Percentiles rank a stretch among this genome's conserved stretches.
phyloP scores from a whole-genome alignment of 2,888 invertebrate genomes.

The Cloeon dipterum region DNA sequence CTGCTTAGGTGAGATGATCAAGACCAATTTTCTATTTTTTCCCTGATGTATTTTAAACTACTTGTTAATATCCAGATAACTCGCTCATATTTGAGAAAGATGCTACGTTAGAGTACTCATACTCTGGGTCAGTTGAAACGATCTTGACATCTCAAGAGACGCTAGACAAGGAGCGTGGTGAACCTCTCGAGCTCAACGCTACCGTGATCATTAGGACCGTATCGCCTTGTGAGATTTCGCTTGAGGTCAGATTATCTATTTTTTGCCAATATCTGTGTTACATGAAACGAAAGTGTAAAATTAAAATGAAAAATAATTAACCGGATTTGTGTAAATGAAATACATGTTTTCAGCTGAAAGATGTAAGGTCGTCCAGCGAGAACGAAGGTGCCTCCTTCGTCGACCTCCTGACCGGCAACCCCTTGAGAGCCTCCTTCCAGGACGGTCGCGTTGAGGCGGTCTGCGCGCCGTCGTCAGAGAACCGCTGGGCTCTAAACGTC shows the following conservation, averaged over 20 bases:
- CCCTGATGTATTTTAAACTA: too few species aligned
- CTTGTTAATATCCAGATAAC: too few species aligned
- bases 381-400: too few species aligned
- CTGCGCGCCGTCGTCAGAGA: background rate
- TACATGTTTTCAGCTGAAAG: too few species aligned
- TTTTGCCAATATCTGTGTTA: too few species aligned
- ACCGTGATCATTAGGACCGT: background rate
- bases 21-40: too few species aligned
- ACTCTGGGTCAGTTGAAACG: constrained; percentile 1
- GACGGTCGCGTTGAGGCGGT: background rate
- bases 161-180: background rate
- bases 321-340: too few species aligned
- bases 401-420: background rate
- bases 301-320: too few species aligned
- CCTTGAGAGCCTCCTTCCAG: background rate
- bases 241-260: background rate
- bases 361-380: too few species aligned
- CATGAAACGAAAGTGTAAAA: too few species aligned
- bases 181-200: background rate
- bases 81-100: background rate
- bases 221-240: background rate
- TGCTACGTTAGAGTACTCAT: background rate
- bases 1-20: too few species aligned
- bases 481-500: background rate
- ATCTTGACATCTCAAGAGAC: background rate